Evolutionary conservation across 2,888 invertebrate genomes (phyloP), one percentile per base, ranked within the genome.

Genomic region (Drosophila heteroneura): DNA sequence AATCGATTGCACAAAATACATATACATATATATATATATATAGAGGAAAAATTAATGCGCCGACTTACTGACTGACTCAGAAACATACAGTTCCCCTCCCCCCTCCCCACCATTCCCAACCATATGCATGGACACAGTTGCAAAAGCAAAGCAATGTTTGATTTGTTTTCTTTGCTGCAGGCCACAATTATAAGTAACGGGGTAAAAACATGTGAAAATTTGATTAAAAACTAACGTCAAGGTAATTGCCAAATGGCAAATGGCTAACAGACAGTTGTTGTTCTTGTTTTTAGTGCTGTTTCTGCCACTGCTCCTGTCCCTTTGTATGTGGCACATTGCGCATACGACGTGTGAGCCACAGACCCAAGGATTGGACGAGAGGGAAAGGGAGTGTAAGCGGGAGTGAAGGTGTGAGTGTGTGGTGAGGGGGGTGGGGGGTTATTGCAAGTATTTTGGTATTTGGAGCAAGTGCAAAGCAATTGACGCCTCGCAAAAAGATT

Each of bases 401-500:
- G 5, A 41, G 26, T 47, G 16, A 16, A 16, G 26, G 26, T 26
- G 47, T 26, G 47, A 22, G 19, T 19, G 10, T 10, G 16, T 9
- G 22, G 33, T 3, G 56, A 16, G 22, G 3, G 30, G 9, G n/a
- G 1, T 37, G 30, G 19, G 10, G 44, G 32, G 14, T 35, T 14
- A 41, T 58, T 32, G 47, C 68, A 74, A 68, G 81, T 80, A 91
- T 91, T 90, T 91, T 84, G 92, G 87, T 92, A 86, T 92, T 81
- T 92, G 86, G 92, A 88, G 92, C 92, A 92, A 92, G 92, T 92
- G 92, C 92, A 92, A 92, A 92, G 89, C 91, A 92, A 92, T 92
- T 92, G 89, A 85, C 81, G 82, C 78, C 66, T 70, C 70, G 69
- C 76, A 68, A 73, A 82, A 60, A 74, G 85, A 84, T 89, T 84